These are phyloP conservation scores for Junonia oenone DNA, from an alignment of 2,888 invertebrate genomes.

Conservation along the genomic window DNA sequence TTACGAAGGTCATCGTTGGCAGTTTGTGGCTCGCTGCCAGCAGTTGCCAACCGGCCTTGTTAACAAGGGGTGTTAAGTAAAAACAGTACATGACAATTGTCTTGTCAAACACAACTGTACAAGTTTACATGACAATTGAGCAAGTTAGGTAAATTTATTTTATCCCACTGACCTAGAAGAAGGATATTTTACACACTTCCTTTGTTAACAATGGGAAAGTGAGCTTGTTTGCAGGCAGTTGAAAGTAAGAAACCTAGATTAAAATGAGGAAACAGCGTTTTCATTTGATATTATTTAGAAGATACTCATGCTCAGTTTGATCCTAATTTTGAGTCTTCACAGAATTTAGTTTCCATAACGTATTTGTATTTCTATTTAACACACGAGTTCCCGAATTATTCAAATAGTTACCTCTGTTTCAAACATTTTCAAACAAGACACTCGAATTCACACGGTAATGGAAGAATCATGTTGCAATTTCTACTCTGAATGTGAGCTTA, in stretches of 20 bases:
- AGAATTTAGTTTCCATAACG: neutral
- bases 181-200: no score
- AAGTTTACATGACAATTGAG: neutral
- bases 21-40: slow-evolving; percentile 10
- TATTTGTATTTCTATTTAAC: neutral
- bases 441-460: neutral
- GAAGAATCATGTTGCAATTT: neutral
- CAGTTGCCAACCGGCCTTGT: slow-evolving; percentile 5
- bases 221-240: no score
- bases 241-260: no score
- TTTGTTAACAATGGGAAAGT: no score
- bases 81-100: no score
- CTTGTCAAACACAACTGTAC: neutral
- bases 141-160: no score
- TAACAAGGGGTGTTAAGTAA: slow-evolving; percentile 8
- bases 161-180: no score
- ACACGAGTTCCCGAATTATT: neutral
- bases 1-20: neutral
- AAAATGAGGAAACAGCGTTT: no score
- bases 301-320: no score
- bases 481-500: neutral
- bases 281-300: no score
- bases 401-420: neutral
- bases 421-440: neutral
- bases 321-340: no score